These are phyloP conservation scores for Vanessa cardui DNA, from an alignment of 2,888 invertebrate species.

Conservation along the genomic window DNA sequence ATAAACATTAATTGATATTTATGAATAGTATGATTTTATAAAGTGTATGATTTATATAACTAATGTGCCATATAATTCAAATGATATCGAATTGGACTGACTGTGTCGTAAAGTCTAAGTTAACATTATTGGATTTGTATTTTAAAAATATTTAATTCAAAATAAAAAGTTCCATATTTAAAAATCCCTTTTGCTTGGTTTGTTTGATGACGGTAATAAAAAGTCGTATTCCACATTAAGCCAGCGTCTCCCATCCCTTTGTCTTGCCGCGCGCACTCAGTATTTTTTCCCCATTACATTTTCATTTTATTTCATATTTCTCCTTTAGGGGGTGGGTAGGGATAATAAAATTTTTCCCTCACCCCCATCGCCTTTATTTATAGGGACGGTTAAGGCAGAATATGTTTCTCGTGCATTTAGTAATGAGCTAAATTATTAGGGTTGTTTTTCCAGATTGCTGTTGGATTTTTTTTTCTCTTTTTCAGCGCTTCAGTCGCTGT, in stretches of 20 bases:
- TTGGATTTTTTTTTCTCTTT: conserved; percentile 50
- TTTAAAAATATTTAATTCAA: no score
- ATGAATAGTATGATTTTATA: no score
- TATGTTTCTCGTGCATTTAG: conserved; percentile 79
- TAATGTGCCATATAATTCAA: no score
- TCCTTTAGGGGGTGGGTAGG: conserved; percentile 67
- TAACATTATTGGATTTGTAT: no score
- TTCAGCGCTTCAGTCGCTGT: conserved; percentile 50
- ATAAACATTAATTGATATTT: no score
- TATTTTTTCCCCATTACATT: conserved; percentile 83
- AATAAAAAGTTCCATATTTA: no score
- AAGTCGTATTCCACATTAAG: conserved; percentile 51
- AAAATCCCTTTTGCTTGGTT: no score
- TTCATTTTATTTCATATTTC: conserved; percentile 83
- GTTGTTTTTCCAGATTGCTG: conserved; percentile 72
- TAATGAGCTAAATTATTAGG: conserved; percentile 81
- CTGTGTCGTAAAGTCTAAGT: no score
- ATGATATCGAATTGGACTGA: no score
- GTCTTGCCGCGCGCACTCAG: conserved; percentile 73
- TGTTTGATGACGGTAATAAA: not conserved
- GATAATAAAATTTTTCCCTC: conserved; percentile 81
- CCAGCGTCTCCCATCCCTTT: conserved; percentile 67
- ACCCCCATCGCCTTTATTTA: conserved; percentile 77
- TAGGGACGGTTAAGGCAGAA: conserved; percentile 74
- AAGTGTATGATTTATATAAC: no score